Conservation (phyloP, 2,113 vertebrate genomes). For the Natator depressus region DNA sequence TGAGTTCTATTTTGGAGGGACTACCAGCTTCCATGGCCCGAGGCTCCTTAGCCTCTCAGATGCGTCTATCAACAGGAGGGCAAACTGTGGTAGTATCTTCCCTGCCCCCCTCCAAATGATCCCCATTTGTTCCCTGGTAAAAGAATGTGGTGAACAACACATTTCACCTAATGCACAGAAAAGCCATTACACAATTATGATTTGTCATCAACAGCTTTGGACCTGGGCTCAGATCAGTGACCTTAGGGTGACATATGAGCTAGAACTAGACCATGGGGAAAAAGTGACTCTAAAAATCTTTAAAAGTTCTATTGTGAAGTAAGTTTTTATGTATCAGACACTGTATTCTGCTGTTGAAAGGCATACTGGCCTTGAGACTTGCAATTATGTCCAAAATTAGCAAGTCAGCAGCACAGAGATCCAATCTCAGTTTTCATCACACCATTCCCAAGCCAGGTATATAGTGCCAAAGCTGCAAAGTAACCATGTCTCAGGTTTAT, state of each 20-base stretch:
- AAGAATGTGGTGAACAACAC: neutral
- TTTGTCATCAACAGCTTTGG: neutral
- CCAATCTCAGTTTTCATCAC: slow-evolving; percentile 67
- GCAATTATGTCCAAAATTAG: slow-evolving; percentile 69
- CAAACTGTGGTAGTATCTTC: neutral
- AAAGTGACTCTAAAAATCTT: neutral
- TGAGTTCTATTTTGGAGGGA: neutral
- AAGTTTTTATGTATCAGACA: slow-evolving; percentile 61
- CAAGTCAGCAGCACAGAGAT: slow-evolving; percentile 68
- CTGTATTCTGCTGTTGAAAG: slow-evolving; percentile 65
- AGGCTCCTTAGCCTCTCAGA: neutral
- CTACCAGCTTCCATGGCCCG: neutral
- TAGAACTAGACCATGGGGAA: neutral
- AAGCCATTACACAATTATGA: neutral
- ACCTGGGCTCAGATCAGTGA: neutral
- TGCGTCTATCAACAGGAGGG: neutral
- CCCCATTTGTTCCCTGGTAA: neutral
- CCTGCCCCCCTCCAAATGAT: neutral
- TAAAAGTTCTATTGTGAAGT: slow-evolving; percentile 35
- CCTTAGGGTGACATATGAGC: neutral
- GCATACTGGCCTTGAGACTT: slow-evolving; percentile 43
- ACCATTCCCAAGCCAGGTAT: slow-evolving; percentile 69
- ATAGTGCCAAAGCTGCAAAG: slow-evolving; percentile 65
- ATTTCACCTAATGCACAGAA: neutral
- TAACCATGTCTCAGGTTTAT: slow-evolving; percentile 70